Evolutionary conservation across 2,113 vertebrate genomes (phyloP).

Genomic region (Okapia johnstoni): DNA sequence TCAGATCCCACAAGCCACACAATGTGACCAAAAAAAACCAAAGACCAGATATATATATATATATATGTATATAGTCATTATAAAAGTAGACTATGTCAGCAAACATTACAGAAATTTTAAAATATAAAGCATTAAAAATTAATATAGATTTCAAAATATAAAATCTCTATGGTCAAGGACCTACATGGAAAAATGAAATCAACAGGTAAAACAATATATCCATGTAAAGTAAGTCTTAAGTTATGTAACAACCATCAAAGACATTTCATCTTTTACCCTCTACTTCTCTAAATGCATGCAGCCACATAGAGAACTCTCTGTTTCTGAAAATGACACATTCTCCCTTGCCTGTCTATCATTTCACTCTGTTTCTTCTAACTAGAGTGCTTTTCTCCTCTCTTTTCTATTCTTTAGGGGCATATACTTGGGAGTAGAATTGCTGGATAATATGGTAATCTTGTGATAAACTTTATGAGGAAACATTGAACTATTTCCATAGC

Average conservation of each 20-base stretch:
- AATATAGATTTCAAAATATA: conserved; percentile 4
- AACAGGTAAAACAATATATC: neutral
- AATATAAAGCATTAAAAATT: neutral
- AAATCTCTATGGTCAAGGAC: neutral
- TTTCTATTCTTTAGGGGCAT: neutral
- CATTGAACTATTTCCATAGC: neutral
- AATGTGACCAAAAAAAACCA: neutral
- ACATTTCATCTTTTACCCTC: neutral
- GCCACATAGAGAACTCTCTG: neutral
- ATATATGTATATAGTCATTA: neutral
- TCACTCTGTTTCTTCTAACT: neutral
- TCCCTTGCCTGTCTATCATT: neutral
- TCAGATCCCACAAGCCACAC: neutral
- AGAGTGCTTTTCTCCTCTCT: neutral
- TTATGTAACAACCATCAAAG: neutral
- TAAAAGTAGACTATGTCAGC: neutral
- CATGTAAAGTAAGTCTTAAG: neutral
- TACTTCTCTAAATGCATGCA: neutral
- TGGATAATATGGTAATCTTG: neutral
- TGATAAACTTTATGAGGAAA: neutral
- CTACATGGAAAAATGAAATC: neutral
- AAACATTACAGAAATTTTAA: neutral
- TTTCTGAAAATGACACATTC: neutral
- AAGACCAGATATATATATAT: neutral
- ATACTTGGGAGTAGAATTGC: neutral